Evolutionary conservation across 2,888 invertebrate species (phyloP).

Genomic region (Auanema sp.): DNA sequence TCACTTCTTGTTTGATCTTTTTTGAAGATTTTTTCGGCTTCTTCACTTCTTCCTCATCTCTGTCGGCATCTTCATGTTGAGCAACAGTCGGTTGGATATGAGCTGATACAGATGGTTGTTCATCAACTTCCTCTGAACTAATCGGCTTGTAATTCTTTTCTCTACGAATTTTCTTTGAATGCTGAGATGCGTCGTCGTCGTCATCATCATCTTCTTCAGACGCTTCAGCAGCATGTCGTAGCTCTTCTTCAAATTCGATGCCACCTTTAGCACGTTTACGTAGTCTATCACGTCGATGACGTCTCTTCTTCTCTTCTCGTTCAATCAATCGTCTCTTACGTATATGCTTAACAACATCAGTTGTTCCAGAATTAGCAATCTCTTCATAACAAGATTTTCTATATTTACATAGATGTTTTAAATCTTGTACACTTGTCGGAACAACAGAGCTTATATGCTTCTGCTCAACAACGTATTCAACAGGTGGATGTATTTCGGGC

Average conservation of each 20-base stretch:
- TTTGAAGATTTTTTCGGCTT: conserved; percentile 14
- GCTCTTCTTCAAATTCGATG: conserved; percentile 8
- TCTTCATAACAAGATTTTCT: conserved; percentile 48
- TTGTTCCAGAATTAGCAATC: conserved; percentile 34
- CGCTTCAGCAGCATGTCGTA: neutral
- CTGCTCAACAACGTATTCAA: conserved; percentile 22
- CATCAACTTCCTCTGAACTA: conserved; percentile 23
- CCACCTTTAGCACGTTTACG: conserved; percentile 11
- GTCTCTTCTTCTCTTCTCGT: conserved; percentile 31
- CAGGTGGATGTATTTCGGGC: conserved; percentile 33
- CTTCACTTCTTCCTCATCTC: conserved; percentile 8
- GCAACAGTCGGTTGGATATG: conserved; percentile 11
- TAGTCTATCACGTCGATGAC: conserved; percentile 23
- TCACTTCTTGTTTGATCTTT: conserved; percentile 17
- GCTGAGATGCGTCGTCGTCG: neutral
- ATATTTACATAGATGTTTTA: conserved; percentile 53
- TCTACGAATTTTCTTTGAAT: conserved; percentile 1
- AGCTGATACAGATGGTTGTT: conserved; percentile 18
- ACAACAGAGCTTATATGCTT: conserved; percentile 31
- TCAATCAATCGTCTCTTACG: conserved; percentile 33
- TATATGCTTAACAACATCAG: conserved; percentile 37
- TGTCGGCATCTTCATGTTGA: neutral
- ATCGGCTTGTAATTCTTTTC: conserved; percentile 1
- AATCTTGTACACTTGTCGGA: conserved; percentile 32
- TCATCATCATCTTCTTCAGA: neutral